Percentiles rank a stretch among this genome's conserved stretches.
These are phyloP conservation scores for Chrysomallon squamiferum DNA, from an alignment of 1,140 invertebrate genomes.

Conservation along the genomic window DNA sequence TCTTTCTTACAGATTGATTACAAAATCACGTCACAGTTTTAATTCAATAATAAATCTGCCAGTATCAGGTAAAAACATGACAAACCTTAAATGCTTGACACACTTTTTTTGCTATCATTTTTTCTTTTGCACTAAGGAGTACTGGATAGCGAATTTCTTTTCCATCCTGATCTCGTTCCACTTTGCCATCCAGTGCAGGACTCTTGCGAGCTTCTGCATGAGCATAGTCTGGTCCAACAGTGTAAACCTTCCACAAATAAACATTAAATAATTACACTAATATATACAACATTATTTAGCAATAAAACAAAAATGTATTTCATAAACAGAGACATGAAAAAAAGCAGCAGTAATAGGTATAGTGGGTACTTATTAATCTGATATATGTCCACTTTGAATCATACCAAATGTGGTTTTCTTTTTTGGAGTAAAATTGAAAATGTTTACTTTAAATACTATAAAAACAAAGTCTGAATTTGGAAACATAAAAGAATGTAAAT, in stretches of 20 bases:
- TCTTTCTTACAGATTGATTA: too few species aligned
- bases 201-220: constrained; percentile 99
- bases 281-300: not conserved
- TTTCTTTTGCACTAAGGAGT: constrained; percentile 96
- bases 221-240: constrained; percentile 97
- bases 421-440: too few species aligned
- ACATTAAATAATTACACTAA: not conserved
- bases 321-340: not conserved
- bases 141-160: constrained; percentile 99
- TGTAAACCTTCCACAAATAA: constrained; percentile 76
- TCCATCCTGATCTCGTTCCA: constrained; percentile 96
- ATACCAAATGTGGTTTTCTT: too few species aligned
- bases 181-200: constrained; percentile 93
- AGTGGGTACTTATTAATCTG: too few species aligned
- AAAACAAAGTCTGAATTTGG: too few species aligned
- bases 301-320: not conserved
- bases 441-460: too few species aligned
- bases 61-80: too few species aligned
- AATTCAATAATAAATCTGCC: too few species aligned
- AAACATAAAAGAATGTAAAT: too few species aligned
- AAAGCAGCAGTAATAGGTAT: too few species aligned
- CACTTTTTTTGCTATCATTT: constrained; percentile 98
- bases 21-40: too few species aligned
- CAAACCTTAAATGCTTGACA: constrained; percentile 90
- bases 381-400: too few species aligned